Evolutionary conservation across 2,113 vertebrate species (phyloP), one percentile per base, ranked within the genome.

Genomic region (Mustelus asterias): DNA sequence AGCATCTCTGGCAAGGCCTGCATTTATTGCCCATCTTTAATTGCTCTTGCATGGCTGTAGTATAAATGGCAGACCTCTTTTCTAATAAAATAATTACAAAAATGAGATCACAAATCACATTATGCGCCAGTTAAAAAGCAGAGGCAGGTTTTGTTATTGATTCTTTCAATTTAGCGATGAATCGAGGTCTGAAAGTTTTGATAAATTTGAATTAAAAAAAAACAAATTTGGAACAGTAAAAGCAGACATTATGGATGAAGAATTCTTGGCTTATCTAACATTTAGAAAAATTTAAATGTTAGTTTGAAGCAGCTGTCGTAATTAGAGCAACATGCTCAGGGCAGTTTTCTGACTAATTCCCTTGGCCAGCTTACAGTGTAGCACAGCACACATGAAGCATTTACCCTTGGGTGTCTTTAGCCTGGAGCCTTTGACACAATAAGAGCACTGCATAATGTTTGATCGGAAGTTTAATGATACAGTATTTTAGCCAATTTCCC

Each of bases 401-500:
- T 54, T 48, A 72, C 37, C 67, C 69, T 29, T 72, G 37, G 94
- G 67, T 48, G 44, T 54, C 41, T 72, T 72, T 94, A 67, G n/a
- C 60, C 37, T 69, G 63, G 60, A 70, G 92, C 92, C 58, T 94
- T 24, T 70, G 69, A 95, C 26, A 54, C 69, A 95, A 95, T 95
- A 48, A 44, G 70, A 76, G n/a, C 69, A 94, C 65, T 44, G 22
- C 69, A 72, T 70, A 94, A 94, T 13, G 41, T 95, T 95, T 95
- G 33, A 94, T 94, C 93, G 9, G 93, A 94, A 70, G 65, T 94
- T 94, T 94, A 69, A 95, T 44, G 67, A 48, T 95, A 48, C 92
- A 44, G 20, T 48, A 70, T 67, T 94, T 69, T 67, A 44, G 63
- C n/a, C 44, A 72, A 48, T 72, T 95, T 72, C 67, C 67, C 44